These are phyloP conservation scores for Drosophila ananassae DNA, from an alignment of 1,140 invertebrate species.

Conservation along the genomic window DNA sequence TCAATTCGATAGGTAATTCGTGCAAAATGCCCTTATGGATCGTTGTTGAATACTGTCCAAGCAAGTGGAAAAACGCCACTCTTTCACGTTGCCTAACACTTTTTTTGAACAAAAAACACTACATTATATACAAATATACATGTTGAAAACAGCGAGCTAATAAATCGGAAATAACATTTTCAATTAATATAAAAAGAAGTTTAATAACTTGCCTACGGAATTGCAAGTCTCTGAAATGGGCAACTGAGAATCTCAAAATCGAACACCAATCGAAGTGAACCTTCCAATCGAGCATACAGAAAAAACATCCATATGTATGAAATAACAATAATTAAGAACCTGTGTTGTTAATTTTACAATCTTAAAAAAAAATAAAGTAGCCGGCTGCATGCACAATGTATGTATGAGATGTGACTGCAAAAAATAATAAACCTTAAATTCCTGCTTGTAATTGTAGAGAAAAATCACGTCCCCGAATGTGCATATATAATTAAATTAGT, in stretches of 20 bases:
- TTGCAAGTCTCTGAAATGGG: background rate
- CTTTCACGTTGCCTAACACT: background rate
- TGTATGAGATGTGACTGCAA: slow-evolving; percentile 10
- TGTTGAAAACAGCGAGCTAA: slow-evolving; percentile 46
- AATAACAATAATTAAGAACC: slow-evolving; percentile 49
- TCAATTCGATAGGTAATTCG: too few relatives aligned
- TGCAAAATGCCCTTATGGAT: too few relatives aligned
- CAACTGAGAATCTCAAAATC: slow-evolving; percentile 33
- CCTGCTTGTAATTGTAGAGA: slow-evolving; percentile 6
- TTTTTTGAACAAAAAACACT: slow-evolving; percentile 7
- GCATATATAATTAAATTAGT: slow-evolving; percentile 36
- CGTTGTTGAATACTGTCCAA: too few relatives aligned
- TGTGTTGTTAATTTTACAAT: slow-evolving; percentile 38
- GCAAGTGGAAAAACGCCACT: too few relatives aligned
- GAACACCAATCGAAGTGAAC: slow-evolving; percentile 15
- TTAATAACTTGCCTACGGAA: background rate
- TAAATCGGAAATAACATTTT: slow-evolving; percentile 35
- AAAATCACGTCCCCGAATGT: slow-evolving; percentile 11
- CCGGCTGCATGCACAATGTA: slow-evolving; percentile 48
- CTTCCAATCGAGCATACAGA: slow-evolving; percentile 25
- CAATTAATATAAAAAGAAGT: slow-evolving; percentile 28
- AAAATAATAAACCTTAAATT: background rate
- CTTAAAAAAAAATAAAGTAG: slow-evolving; percentile 10
- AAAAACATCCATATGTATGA: slow-evolving; percentile 48
- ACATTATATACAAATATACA: slow-evolving; percentile 41